Evolutionary conservation across 2,797 vertebrate species (phyloP), one percentile per base, ranked within the genome.

Genomic region (Melanotaenia parkinsoni): DNA sequence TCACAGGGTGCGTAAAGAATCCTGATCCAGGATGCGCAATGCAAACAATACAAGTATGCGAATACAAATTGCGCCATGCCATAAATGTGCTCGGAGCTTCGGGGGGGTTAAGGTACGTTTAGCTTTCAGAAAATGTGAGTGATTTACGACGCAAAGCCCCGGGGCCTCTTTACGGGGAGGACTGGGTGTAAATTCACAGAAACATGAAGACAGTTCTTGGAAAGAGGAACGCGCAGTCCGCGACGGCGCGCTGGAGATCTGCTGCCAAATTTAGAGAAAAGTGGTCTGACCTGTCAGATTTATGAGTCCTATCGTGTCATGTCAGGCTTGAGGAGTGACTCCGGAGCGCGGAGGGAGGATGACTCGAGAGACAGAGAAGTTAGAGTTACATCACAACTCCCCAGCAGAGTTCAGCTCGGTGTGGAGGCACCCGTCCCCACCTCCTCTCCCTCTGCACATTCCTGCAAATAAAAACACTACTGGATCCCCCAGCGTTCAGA

Each of bases 261-360:
- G 54, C 2, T 7, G 18, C n/a, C 16, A 43, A 40, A 16, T 61
- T 30, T 30, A 4, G 64, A 63, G 45, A 65, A 20, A 66, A 37
- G 37, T 1, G 58, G 2, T 60, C 88, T 73, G 88, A 93, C 86
- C 89, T 91, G 79, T 88, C 70, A 80, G 81, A 80, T 71, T 77
- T 63, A 75, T 47, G 78, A 20, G 51, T 53, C 72, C 78, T 58
- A 28, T 54, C 71, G 76, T 79, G 26, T 89, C 85, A 86, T 86
- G 51, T 62, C 38, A 43, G 40, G 40, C 40, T 22, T 68, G 67
- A 57, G 33, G 66, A 30, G 28, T 30, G 28, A 30, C 28, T 30
- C 28, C 28, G 28, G 28, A 74, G 14, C 13, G 28, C 18, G 14
- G 13, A 12, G 14, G 62, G 9, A 5, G 35, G 14, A 28, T 0